Base-by-base conservation (phyloP, 37 sponge, comb jelly and placozoan species). In the Sycon ciliatum region DNA sequence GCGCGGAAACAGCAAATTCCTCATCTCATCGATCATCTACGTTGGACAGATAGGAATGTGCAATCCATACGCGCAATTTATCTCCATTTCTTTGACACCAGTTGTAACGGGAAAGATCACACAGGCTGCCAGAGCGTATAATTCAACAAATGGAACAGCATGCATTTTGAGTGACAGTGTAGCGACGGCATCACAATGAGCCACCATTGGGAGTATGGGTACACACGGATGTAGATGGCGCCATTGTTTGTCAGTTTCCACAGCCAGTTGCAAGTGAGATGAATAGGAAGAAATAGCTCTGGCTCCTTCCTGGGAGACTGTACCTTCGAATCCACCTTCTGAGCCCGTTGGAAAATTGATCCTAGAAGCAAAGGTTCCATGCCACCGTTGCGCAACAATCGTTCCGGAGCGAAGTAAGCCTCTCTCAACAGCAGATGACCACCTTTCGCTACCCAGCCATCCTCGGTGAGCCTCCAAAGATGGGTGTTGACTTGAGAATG, bases 401-500 rank as follows among this genome's bases (percentile, higher is more conserved):
- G 53, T 18, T 46, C 53, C 16, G 53, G 53, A 46, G 53, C 13
- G 18, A 46, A 46, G 18, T 20, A 46, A 18, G 53, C 53, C 16
- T 46, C 53, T 13, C 53, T 13, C 53, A 46, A 18, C 13, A 20
- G 13, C 13, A 46, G 53, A 46, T 46, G 53, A 46, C 53, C 53
- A n/a, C n/a, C n/a, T n/a, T n/a, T n/a, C n/a, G n/a, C n/a, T n/a
- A n/a, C n/a, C n/a, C n/a, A 62, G 32, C 38, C 78, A 57, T 75
- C 49, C 3, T 65, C 67, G 65, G 81, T 78, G 23, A 89, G 38
- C 22, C 85, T 31, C 33, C 13, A 37, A 4, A 85, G 57, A 1
- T 56, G 0, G 0, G 64, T 34, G 29, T 36, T 60, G 3, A 89
- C 34, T 3, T 78, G 39, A 68, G 80, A 76, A 58, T 89, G 90